These are phyloP conservation scores for Laterallus jamaicensis DNA, from an alignment of 2,113 vertebrate genomes.

Conservation along the genomic window DNA sequence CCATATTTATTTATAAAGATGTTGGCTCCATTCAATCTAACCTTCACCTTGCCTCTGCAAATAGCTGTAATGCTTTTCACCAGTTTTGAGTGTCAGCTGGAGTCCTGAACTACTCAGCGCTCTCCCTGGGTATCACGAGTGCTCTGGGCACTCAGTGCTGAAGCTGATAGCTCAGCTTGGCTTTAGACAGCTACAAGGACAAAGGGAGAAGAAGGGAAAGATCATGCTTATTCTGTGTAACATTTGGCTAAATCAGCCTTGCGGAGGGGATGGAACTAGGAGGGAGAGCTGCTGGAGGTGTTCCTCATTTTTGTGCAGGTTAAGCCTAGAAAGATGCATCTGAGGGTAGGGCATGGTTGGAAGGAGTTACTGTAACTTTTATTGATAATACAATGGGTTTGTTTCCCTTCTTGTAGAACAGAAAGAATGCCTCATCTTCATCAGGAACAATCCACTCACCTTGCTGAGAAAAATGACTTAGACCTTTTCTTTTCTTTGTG, in stretches of 20 bases:
- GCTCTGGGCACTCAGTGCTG: not conserved
- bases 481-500: constrained; percentile 6
- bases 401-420: not conserved
- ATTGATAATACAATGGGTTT: not conserved
- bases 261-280: not conserved
- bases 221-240: not conserved
- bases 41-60: not conserved
- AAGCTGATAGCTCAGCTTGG: not conserved
- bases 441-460: constrained; percentile 34
- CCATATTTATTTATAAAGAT: not conserved
- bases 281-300: not conserved
- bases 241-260: not conserved
- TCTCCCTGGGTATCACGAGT: not conserved
- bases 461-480: constrained; percentile 45
- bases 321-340: not conserved
- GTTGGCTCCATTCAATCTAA: not conserved
- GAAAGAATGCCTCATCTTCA: constrained; percentile 47
- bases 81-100: not conserved
- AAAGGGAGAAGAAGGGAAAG: not conserved
- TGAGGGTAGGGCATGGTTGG: not conserved
- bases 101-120: not conserved
- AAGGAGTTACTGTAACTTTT: not conserved
- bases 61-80: not conserved
- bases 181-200: not conserved
- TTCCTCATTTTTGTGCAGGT: not conserved